Evolutionary conservation across 2,797 vertebrate species (phyloP).

Genomic region (Tenualosa ilisha): DNA sequence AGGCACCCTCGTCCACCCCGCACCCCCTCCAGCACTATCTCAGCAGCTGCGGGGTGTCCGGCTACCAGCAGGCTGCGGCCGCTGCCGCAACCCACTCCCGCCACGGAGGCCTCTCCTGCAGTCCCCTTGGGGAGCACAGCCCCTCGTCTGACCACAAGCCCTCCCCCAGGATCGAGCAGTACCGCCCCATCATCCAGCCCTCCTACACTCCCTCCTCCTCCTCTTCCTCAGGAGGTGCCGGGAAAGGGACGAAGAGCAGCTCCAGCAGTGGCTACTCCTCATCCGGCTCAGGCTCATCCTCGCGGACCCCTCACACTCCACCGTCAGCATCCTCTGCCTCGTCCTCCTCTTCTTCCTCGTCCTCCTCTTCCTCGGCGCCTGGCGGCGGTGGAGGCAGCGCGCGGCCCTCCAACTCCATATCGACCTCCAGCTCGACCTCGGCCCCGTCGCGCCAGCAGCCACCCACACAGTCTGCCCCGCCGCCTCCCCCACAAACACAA

Average conservation of each 20-base stretch:
- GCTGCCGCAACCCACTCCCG: slow-evolving; percentile 69
- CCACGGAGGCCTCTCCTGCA: slow-evolving; percentile 88
- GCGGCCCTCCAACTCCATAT: slow-evolving; percentile 61
- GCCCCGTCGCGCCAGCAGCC: slow-evolving; percentile 81
- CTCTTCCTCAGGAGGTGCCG: slow-evolving; percentile 71
- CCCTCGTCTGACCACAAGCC: slow-evolving; percentile 79
- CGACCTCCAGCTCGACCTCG: slow-evolving; percentile 73
- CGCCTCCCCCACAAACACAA: slow-evolving; percentile 80
- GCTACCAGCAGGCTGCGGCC: slow-evolving; percentile 79
- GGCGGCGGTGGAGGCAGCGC: slow-evolving; percentile 44
- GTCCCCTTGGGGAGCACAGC: slow-evolving; percentile 87
- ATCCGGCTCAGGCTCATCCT: slow-evolving; percentile 77
- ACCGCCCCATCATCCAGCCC: slow-evolving; percentile 92
- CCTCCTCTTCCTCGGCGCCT: slow-evolving; percentile 83
- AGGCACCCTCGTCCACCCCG: slow-evolving; percentile 83
- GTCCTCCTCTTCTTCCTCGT: slow-evolving; percentile 77
- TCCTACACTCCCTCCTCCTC: slow-evolving; percentile 73
- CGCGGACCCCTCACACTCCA: slow-evolving; percentile 81
- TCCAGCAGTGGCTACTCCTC: slow-evolving; percentile 87
- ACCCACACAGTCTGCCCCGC: slow-evolving; percentile 74
- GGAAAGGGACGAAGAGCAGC: slow-evolving; percentile 78
- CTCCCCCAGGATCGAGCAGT: slow-evolving; percentile 74
- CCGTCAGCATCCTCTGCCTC: slow-evolving; percentile 80
- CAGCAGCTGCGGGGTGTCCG: slow-evolving; percentile 87
- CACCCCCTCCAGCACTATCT: slow-evolving; percentile 93